phyloP scores from a whole-genome alignment of 2,113 vertebrate genomes.

The Oreocharis arfaki region DNA sequence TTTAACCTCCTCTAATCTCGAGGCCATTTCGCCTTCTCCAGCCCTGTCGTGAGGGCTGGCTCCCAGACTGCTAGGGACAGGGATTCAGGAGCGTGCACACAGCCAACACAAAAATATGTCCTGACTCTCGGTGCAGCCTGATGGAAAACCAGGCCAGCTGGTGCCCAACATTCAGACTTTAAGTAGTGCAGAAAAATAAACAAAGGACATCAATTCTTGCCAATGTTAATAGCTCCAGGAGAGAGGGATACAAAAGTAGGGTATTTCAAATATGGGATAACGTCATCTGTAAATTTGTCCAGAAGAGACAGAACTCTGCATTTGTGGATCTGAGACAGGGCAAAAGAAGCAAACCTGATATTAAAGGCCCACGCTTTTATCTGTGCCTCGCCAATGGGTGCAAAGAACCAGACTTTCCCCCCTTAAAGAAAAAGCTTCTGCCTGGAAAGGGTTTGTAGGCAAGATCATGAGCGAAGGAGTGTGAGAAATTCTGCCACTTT shows the following conservation, averaged over 20 bases:
- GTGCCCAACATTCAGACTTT: background rate
- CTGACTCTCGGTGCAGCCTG: background rate
- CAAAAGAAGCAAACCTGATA: background rate
- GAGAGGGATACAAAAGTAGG: conserved; percentile 31
- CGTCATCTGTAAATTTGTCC: background rate
- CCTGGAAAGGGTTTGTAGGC: background rate
- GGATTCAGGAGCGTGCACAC: background rate
- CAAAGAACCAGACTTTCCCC: background rate
- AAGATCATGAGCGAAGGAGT: background rate
- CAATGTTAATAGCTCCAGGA: conserved; percentile 42
- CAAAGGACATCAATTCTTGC: conserved; percentile 29
- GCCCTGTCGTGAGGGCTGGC: background rate
- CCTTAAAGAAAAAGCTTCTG: background rate
- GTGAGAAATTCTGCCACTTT: conserved; percentile 6
- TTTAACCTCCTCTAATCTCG: background rate
- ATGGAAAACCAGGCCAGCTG: background rate
- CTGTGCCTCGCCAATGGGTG: background rate
- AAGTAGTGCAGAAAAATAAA: conserved; percentile 47
- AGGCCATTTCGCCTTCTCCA: background rate
- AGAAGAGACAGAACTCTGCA: background rate
- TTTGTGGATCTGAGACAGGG: background rate
- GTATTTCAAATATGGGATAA: conserved; percentile 9
- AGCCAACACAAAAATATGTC: background rate
- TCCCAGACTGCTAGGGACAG: background rate
- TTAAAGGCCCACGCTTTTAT: background rate